phyloP scores from a whole-genome alignment of 35 echinoderm and acorn worm genomes.

The Apostichopus californicus region DNA sequence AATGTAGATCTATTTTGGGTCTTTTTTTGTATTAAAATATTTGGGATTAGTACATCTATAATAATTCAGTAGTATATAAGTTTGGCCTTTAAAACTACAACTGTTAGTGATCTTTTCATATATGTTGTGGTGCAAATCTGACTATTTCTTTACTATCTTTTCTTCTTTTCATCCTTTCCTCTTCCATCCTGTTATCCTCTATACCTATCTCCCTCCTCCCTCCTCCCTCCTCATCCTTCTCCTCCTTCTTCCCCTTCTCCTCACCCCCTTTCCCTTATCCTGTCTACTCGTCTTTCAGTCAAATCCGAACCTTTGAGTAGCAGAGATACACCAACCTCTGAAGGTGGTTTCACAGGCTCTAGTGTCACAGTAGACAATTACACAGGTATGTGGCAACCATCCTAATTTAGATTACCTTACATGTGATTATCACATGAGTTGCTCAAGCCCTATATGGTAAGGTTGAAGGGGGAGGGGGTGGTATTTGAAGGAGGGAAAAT shows the following conservation, averaged over 20 bases:
- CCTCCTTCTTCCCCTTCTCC: background rate
- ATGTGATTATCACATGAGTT: too few relatives aligned
- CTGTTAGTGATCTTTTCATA: background rate
- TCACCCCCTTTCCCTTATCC: background rate
- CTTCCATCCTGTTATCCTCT: background rate
- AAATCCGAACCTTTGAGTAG: conserved; percentile 51
- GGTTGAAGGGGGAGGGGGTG: too few relatives aligned
- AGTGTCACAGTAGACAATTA: conserved; percentile 53
- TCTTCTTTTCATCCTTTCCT: background rate
- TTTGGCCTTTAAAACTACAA: too few relatives aligned
- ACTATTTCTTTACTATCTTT: background rate
- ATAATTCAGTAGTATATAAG: too few relatives aligned
- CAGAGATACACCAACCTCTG: conserved; percentile 45
- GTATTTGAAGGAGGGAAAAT: too few relatives aligned
- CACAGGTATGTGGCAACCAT: conserved; percentile 24
- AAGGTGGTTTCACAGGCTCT: conserved; percentile 33
- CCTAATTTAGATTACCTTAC: background rate
- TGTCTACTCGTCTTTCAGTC: conserved; percentile 17
- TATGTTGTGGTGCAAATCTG: conserved; percentile 1
- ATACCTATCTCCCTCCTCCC: background rate
- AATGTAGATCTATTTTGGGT: too few relatives aligned
- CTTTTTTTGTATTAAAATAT: too few relatives aligned
- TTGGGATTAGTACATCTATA: too few relatives aligned
- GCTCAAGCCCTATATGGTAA: too few relatives aligned
- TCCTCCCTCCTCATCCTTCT: background rate